Base-by-base conservation (phyloP, 2,113 vertebrate genomes). In the Taurulus bubalis region DNA sequence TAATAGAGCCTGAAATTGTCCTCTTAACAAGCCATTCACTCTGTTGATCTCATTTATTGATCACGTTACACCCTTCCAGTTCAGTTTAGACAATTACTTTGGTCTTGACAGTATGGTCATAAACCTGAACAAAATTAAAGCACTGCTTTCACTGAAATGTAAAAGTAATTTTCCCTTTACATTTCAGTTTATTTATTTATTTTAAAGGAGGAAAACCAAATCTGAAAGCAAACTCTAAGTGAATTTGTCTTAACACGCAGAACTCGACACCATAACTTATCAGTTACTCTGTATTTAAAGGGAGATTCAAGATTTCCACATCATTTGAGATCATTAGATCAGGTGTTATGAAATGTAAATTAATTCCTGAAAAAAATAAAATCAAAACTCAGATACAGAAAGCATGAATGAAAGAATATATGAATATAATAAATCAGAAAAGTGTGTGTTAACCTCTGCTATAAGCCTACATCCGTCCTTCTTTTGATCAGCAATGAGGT, bases 1-100 rank as follows among this genome's bases (percentile, higher is more conserved):
- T 89, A 84, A 92, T 92, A 71, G 82, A 80, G 80, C 84, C 11
- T 83, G 84, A 91, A 90, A 91, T 87, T 26, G 77, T 72, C 63
- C 42, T 79, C 58, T 88, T 79, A 82, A 76, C 69, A 75, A 80
- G 53, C 63, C 42, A 68, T 79, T 83, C 53, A 79, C 40, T 74
- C 63, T 67, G 59, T 24, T 79, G 79, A 90, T 91, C 77, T 77
- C 81, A 80, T 69, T 51, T 91, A 91, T 91, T 85, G 86, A 93
- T 90, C 66, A 65, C 47, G 73, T 80, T 60, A 71, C 75, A 75
- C 76, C 53, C 42, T 28, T 64, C 1, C 36, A 47, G 38, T 68
- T 79, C 56, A 75, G 36, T 72, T 72, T 55, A 80, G 38, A 9
- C 63, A 53, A 14, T 82, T 40, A 65, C 64, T 65, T 42, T 49